Conservation (phyloP, 1,140 invertebrate genomes). For the Drosophila rhopaloa region DNA sequence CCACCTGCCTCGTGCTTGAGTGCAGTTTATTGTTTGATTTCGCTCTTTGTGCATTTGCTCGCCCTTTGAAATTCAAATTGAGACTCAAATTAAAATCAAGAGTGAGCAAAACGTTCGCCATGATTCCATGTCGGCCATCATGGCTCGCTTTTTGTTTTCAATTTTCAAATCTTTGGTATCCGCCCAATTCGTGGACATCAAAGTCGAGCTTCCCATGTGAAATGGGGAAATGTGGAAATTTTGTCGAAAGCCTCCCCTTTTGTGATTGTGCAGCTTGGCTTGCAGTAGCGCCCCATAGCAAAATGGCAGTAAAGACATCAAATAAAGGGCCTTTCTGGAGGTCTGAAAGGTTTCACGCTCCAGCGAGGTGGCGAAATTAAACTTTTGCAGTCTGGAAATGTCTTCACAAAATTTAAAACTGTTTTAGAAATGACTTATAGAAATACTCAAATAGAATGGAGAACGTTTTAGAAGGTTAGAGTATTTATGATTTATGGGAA, state of each 20-base stretch:
- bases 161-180: conserved; percentile 35
- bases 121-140: conserved; percentile 46
- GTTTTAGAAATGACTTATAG: no score
- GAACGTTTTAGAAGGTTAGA: no score
- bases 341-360: conserved; percentile 57
- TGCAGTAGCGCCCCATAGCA: conserved; percentile 9
- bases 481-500: neutral
- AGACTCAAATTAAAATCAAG: conserved; percentile 72
- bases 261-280: conserved; percentile 75
- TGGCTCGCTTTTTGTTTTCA: conserved; percentile 7
- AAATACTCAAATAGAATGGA: no score
- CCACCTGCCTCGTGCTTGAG: conserved; percentile 61
- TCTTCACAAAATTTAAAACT: neutral
- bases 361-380: conserved; percentile 49
- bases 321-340: conserved; percentile 35
- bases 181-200: conserved; percentile 73
- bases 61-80: conserved; percentile 75
- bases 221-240: conserved; percentile 56
- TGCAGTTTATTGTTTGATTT: conserved; percentile 82
- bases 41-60: conserved; percentile 69
- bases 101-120: conserved; percentile 56
- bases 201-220: conserved; percentile 60
- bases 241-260: conserved; percentile 46
- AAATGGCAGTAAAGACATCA: conserved; percentile 12
- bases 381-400: conserved; percentile 21